These are phyloP conservation scores for Spilosoma lubricipeda DNA, from an alignment of 2,888 invertebrate species.

Conservation along the genomic window DNA sequence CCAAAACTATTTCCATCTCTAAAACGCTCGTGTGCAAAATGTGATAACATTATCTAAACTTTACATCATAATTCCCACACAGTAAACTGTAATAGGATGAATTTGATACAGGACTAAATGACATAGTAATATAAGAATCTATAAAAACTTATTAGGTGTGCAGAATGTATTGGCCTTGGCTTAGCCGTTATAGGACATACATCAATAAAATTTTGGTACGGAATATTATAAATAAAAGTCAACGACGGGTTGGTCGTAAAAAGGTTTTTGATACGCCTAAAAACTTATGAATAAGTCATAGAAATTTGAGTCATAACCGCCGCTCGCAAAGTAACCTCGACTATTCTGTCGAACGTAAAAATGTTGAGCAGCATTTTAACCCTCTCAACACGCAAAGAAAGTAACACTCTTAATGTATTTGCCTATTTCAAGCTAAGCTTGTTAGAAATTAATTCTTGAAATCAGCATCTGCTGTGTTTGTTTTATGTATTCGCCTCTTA, in stretches of 20 bases:
- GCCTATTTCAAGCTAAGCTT: constrained; percentile 43
- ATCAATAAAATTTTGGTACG: constrained; percentile 23
- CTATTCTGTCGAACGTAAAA: constrained; percentile 51
- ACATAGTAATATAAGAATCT: background rate
- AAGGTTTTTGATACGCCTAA: constrained; percentile 46
- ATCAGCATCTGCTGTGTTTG: constrained; percentile 26
- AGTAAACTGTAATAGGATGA: background rate
- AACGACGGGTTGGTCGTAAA: constrained; percentile 36
- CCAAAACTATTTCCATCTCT: background rate
- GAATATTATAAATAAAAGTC: constrained; percentile 35
- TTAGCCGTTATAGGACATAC: constrained; percentile 15
- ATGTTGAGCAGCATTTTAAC: constrained; percentile 48
- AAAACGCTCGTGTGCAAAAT: background rate
- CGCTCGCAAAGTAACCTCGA: constrained; percentile 48
- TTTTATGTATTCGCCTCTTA: constrained; percentile 4
- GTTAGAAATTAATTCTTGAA: constrained; percentile 44
- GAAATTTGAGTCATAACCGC: constrained; percentile 43
- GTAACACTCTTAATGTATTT: constrained; percentile 43
- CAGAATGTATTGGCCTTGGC: constrained; percentile 14
- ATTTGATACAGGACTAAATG: background rate
- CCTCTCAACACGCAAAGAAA: constrained; percentile 51
- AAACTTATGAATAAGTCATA: constrained; percentile 55
- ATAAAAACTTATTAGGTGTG: constrained; percentile 11
- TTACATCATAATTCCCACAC: background rate
- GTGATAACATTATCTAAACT: background rate